Conservation (phyloP, 92 coral and sea anemone genomes). For the Epizoanthus stellaris region DNA sequence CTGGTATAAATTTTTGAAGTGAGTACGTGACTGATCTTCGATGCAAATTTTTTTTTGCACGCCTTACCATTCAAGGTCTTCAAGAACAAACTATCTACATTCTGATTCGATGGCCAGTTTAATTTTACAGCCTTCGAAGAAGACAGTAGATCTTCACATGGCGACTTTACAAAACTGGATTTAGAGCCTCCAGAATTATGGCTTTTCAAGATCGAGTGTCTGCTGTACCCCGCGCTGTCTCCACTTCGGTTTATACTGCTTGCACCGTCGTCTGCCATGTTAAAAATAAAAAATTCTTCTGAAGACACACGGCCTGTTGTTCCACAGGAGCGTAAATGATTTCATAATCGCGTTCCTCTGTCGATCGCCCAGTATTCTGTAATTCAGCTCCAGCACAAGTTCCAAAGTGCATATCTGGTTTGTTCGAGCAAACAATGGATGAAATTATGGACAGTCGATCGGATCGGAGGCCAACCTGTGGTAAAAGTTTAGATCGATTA, state of each 20-base stretch:
- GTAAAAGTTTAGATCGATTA: not conserved
- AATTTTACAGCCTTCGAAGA: not conserved
- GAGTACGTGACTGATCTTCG: no score
- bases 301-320: not conserved
- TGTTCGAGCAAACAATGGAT: constrained; percentile 19
- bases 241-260: not conserved
- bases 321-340: not conserved
- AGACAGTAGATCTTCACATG: not conserved
- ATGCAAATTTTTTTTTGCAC: not conserved
- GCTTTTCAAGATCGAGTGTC: not conserved
- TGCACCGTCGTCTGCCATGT: constrained; percentile 13
- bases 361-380: no score
- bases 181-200: constrained; percentile 16
- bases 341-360: not conserved
- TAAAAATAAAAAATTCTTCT: not conserved
- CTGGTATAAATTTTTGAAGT: no score
- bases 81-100: not conserved
- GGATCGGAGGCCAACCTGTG: constrained; percentile 17
- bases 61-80: constrained; percentile 24
- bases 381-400: not conserved
- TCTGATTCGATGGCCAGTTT: not conserved
- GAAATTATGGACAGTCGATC: not conserved
- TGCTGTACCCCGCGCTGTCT: not conserved
- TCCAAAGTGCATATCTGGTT: constrained; percentile 22
- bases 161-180: not conserved